Conservation (phyloP, 2,797 vertebrate species). For the Helarctos malayanus region DNA sequence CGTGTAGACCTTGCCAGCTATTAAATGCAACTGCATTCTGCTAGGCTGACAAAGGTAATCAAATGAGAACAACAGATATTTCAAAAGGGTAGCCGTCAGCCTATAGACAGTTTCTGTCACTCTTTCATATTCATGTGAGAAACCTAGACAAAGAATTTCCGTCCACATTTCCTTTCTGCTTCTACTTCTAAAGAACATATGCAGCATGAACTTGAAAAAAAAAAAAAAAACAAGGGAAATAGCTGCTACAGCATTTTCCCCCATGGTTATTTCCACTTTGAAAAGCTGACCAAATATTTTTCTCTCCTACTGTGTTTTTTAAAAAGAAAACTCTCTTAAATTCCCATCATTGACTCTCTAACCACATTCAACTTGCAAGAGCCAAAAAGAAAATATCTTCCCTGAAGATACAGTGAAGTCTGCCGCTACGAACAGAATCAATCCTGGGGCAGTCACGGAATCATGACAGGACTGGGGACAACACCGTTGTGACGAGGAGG, state of each 20-base stretch:
- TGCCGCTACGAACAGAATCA: constrained; percentile 8
- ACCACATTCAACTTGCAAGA: constrained; percentile 54
- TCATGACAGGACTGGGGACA: background rate
- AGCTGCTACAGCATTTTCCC: constrained; percentile 59
- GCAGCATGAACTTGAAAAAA: constrained; percentile 36
- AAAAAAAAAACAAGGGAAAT: constrained; percentile 64
- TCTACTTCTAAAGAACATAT: constrained; percentile 72
- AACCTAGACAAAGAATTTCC: constrained; percentile 67
- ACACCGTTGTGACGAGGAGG: background rate
- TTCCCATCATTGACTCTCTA: constrained; percentile 61
- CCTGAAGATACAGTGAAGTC: constrained; percentile 14
- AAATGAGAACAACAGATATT: constrained; percentile 15
- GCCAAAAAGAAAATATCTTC: constrained; percentile 30
- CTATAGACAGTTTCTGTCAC: constrained; percentile 62
- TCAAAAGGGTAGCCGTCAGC: background rate
- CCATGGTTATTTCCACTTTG: constrained; percentile 41
- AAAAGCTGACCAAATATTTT: constrained; percentile 80
- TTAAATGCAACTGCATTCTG: constrained; percentile 52
- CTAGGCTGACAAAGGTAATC: constrained; percentile 31
- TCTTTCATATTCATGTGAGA: constrained; percentile 55
- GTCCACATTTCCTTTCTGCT: constrained; percentile 74
- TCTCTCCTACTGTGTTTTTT: constrained; percentile 73
- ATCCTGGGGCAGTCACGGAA: background rate
- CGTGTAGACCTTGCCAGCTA: constrained; percentile 40
- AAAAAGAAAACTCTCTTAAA: constrained; percentile 60